A percentile compares a stretch with the other conserved stretches of the same genome.
These are phyloP conservation scores for Tapirus terrestris DNA, from an alignment of 2,113 vertebrate genomes.

Conservation along the genomic window DNA sequence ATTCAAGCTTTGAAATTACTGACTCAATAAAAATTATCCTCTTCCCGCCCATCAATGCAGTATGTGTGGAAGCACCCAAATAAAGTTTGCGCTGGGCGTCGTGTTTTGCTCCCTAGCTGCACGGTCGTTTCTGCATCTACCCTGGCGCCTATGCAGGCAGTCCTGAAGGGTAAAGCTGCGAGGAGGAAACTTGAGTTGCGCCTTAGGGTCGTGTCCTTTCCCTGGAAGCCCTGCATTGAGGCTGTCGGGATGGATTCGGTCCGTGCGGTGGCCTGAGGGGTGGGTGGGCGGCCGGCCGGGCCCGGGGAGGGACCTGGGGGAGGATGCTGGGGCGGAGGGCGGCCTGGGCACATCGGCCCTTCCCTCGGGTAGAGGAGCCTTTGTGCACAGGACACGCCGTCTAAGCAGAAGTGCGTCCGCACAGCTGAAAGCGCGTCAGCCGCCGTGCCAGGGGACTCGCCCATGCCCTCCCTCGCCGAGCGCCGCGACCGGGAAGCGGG, in stretches of 20 bases:
- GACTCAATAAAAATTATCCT: not conserved
- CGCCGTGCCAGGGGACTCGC: not conserved
- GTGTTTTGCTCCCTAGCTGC: not conserved
- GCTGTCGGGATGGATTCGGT: not conserved
- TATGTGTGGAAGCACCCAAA: not conserved
- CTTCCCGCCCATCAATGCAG: not conserved
- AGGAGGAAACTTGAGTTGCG: not conserved
- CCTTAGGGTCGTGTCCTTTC: not conserved
- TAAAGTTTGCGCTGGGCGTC: not conserved
- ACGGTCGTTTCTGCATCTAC: not conserved
- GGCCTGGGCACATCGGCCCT: conserved; percentile 63
- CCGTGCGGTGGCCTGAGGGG: not conserved
- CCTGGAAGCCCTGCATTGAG: no score
- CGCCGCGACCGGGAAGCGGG: not conserved
- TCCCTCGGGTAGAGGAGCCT: not conserved
- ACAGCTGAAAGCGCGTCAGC: not conserved
- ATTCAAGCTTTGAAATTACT: not conserved
- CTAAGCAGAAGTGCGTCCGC: not conserved
- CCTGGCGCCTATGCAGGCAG: not conserved
- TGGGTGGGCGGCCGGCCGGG: not conserved
- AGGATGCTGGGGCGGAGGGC: conserved; percentile 48
- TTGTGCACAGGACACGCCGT: not conserved
- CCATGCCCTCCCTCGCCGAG: not conserved
- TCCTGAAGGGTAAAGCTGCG: not conserved
- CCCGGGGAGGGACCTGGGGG: not conserved